Evolutionary conservation across 2,888 invertebrate species (phyloP).

Genomic region (Oscheius onirici): DNA sequence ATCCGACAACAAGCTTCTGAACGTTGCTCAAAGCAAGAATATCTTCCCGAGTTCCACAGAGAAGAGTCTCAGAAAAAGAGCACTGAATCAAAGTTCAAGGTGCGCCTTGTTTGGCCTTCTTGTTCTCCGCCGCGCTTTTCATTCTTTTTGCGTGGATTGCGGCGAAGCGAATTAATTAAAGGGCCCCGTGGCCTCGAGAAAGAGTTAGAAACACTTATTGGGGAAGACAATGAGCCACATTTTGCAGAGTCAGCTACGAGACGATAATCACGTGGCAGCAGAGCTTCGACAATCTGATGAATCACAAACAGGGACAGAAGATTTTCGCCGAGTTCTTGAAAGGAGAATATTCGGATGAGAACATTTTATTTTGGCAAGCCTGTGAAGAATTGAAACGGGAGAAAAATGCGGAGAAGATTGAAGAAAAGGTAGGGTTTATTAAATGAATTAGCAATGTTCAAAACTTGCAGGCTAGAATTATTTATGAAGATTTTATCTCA

Average conservation of each 20-base stretch:
- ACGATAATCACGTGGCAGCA: slow-evolving; percentile 69
- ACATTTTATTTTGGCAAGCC: slow-evolving; percentile 69
- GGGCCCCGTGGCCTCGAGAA: not conserved
- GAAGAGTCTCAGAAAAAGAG: no score
- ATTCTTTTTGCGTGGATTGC: slow-evolving; percentile 24
- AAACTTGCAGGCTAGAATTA: slow-evolving; percentile 50
- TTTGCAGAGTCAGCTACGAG: slow-evolving; percentile 65
- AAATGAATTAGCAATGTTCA: not conserved
- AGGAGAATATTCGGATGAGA: slow-evolving; percentile 70
- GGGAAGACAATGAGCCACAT: not conserved
- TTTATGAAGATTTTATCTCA: slow-evolving; percentile 93
- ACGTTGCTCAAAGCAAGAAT: no score
- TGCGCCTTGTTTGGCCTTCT: no score
- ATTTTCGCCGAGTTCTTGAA: slow-evolving; percentile 70
- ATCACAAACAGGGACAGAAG: slow-evolving; percentile 65
- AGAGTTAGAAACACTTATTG: not conserved
- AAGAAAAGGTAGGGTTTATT: slow-evolving; percentile 80
- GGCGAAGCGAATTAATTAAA: slow-evolving; percentile 23
- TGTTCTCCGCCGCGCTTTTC: slow-evolving; percentile 2
- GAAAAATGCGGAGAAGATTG: slow-evolving; percentile 88
- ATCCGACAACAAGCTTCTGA: no score
- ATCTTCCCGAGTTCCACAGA: no score
- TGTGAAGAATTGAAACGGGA: slow-evolving; percentile 79
- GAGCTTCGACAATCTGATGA: slow-evolving; percentile 71
- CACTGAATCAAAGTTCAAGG: no score